Percentiles rank a stretch among this genome's conserved stretches.
Conservation (phyloP, 2,113 vertebrate species). For the Epinephelus moara region DNA sequence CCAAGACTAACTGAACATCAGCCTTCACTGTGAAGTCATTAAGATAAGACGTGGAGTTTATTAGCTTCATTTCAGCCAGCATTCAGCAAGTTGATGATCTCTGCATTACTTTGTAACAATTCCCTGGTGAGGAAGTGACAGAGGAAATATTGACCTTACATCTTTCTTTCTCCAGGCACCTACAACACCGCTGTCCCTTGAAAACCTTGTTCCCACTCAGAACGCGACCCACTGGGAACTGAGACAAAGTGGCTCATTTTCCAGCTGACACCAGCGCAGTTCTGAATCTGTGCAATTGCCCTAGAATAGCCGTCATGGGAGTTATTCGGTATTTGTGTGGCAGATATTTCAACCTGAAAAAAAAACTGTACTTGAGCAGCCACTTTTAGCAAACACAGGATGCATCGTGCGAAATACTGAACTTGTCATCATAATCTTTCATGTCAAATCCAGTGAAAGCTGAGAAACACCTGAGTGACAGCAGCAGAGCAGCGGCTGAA, state of each 20-base stretch:
- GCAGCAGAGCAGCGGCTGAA: not conserved
- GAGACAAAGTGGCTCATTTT: conserved; percentile 38
- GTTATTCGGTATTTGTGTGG: not conserved
- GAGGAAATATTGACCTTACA: conserved; percentile 24
- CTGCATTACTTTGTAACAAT: conserved; percentile 23
- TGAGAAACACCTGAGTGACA: not conserved
- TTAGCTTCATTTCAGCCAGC: conserved; percentile 41
- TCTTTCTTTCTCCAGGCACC: conserved; percentile 10
- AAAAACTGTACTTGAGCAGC: not conserved
- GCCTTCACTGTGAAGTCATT: conserved; percentile 51
- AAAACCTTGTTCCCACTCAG: conserved; percentile 6
- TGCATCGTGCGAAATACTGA: not conserved
- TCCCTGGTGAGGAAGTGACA: conserved; percentile 1
- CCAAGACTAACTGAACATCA: conserved; percentile 24
- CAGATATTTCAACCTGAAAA: not conserved
- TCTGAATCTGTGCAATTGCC: conserved; percentile 20
- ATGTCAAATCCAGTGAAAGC: not conserved
- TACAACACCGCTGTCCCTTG: not conserved
- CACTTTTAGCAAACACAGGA: not conserved
- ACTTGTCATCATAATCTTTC: not conserved
- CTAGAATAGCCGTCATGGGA: conserved; percentile 11
- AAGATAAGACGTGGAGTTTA: conserved; percentile 63
- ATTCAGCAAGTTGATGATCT: conserved; percentile 40
- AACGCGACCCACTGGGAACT: not conserved
- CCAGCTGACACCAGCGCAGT: not conserved